These are phyloP conservation scores for Prionailurus viverrinus DNA, from an alignment of 2,113 vertebrate species.

Conservation along the genomic window DNA sequence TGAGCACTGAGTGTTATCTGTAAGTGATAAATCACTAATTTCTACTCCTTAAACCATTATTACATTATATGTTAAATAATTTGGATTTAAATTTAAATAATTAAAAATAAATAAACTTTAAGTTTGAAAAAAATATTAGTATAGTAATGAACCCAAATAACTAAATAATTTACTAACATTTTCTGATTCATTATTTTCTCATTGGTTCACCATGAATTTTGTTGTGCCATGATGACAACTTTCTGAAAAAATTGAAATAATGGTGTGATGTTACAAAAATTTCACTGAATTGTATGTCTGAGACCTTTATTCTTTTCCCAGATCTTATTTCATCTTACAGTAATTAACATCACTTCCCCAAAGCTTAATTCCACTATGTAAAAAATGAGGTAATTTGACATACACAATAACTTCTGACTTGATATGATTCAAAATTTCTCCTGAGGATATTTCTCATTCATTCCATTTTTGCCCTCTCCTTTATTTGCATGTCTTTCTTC, in stretches of 20 bases:
- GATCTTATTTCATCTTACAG: background rate
- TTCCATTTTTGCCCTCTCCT: background rate
- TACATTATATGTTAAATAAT: no score
- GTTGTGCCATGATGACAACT: background rate
- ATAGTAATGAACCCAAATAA: background rate
- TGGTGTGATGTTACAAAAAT: background rate
- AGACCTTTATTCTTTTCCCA: background rate
- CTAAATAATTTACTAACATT: background rate
- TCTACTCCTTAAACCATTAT: no score
- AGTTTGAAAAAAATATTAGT: background rate
- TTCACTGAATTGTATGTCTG: background rate
- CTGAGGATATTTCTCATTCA: background rate
- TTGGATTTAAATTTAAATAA: no score
- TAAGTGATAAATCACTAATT: no score
- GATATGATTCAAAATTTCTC: background rate
- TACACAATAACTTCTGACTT: background rate
- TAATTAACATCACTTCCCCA: background rate
- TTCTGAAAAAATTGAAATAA: background rate
- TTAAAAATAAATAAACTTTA: no score
- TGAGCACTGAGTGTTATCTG: no score
- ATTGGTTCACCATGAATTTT: background rate
- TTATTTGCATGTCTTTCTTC: background rate
- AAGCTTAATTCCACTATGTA: background rate
- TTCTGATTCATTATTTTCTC: background rate
- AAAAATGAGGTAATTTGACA: background rate